Conservation (phyloP, 1,140 invertebrate species). For the Bicyclus anynana region DNA sequence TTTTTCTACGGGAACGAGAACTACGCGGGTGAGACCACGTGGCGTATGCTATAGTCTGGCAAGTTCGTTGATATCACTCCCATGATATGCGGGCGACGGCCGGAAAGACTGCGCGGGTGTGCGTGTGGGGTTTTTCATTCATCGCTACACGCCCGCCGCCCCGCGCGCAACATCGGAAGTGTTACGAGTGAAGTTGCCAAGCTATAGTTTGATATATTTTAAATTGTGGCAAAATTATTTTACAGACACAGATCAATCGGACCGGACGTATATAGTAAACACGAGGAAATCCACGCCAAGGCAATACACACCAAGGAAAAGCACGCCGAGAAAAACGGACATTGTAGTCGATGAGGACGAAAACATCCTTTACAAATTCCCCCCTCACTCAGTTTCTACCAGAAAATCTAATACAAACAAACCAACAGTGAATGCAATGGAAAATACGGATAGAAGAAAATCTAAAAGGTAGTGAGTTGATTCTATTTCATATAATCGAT, state of each 20-base stretch:
- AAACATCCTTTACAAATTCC: constrained; percentile 39
- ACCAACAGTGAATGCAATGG: constrained; percentile 11
- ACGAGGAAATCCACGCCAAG: constrained; percentile 11
- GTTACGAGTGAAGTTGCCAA: too few relatives aligned
- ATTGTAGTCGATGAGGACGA: constrained; percentile 14
- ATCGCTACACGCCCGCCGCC: too few relatives aligned
- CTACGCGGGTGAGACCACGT: too few relatives aligned
- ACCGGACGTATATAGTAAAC: neutral
- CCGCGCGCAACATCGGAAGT: too few relatives aligned
- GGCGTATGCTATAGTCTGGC: too few relatives aligned
- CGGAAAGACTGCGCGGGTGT: too few relatives aligned
- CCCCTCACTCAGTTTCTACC: constrained; percentile 12
- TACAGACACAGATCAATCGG: neutral
- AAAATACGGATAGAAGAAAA: constrained; percentile 18
- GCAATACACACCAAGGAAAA: neutral
- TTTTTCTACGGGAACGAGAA: too few relatives aligned
- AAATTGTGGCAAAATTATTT: neutral
- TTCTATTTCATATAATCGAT: constrained; percentile 5
- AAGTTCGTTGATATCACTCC: too few relatives aligned
- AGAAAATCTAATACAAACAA: constrained; percentile 7
- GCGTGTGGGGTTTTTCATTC: too few relatives aligned
- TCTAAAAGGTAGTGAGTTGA: constrained; percentile 32
- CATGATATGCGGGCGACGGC: too few relatives aligned
- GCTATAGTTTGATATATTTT: neutral
- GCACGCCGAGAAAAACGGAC: neutral